phyloP scores from a whole-genome alignment of 2,888 invertebrate species.

The Mythimna lalbum region DNA sequence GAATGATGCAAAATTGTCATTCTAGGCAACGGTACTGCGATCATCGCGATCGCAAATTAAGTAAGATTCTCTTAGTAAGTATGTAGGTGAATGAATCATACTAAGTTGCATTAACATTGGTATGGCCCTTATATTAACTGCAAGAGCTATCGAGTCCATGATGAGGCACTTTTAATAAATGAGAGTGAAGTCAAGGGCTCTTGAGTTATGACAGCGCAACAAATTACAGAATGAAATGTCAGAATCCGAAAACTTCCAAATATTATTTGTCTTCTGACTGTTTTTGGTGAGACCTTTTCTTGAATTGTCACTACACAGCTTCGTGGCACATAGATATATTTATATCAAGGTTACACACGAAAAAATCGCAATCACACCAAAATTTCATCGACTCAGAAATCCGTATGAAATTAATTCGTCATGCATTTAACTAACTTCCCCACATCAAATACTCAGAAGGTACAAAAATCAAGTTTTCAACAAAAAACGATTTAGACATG shows the following conservation, averaged over 20 bases:
- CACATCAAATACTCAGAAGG: slow-evolving; percentile 47
- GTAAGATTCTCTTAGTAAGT: neutral
- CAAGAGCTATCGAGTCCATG: too few species aligned
- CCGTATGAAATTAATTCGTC: slow-evolving; percentile 57
- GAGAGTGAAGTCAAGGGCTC: too few species aligned
- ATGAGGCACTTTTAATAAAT: too few species aligned
- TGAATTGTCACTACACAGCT: neutral
- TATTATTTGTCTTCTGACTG: neutral
- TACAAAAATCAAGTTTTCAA: slow-evolving; percentile 55
- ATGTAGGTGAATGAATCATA: neutral
- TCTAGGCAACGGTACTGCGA: neutral
- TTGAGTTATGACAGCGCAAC: too few species aligned
- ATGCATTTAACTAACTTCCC: slow-evolving; percentile 57
- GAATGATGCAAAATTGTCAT: neutral
- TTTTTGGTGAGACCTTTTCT: neutral
- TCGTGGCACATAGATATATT: slow-evolving; percentile 20
- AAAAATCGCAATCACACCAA: slow-evolving; percentile 42
- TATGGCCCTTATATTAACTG: too few species aligned
- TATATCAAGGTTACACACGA: slow-evolving; percentile 43
- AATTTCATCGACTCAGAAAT: slow-evolving; percentile 37
- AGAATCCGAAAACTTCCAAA: neutral
- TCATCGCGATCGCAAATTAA: too few species aligned
- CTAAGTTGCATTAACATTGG: too few species aligned
- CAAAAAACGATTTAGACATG: slow-evolving; percentile 65
- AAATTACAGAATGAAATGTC: too few species aligned